These are phyloP conservation scores for Silvanus unidentatus DNA, from an alignment of 2,888 invertebrate species.

Conservation along the genomic window DNA sequence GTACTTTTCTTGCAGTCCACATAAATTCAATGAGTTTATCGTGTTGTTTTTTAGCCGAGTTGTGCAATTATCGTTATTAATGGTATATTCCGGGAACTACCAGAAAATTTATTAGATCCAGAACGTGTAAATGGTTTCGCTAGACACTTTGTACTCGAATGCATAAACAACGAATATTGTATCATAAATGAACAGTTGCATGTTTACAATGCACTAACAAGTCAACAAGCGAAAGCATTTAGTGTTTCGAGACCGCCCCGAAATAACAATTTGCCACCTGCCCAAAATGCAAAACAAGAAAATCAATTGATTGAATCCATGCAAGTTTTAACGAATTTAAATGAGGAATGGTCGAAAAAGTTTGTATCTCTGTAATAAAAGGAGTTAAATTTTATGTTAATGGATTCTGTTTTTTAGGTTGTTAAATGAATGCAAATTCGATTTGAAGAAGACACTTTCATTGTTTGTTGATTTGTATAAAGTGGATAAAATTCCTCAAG, in stretches of 20 bases:
- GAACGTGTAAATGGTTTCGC: slow-evolving; percentile 53
- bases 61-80: slow-evolving; percentile 54
- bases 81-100: slow-evolving; percentile 61
- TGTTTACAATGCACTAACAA: slow-evolving; percentile 48
- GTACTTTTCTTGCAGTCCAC: slow-evolving; percentile 49
- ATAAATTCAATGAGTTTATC: neutral
- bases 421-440: slow-evolving; percentile 59
- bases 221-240: slow-evolving; percentile 32
- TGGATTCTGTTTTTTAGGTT: slow-evolving; percentile 49
- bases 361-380: slow-evolving; percentile 14
- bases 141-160: slow-evolving; percentile 53
- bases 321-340: slow-evolving; percentile 33
- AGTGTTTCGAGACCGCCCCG: slow-evolving; percentile 23
- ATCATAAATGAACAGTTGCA: slow-evolving; percentile 64
- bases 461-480: slow-evolving; percentile 46
- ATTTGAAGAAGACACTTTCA: slow-evolving; percentile 51
- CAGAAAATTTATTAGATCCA: slow-evolving; percentile 38
- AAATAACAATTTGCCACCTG: slow-evolving; percentile 19
- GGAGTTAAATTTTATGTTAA: slow-evolving; percentile 2
- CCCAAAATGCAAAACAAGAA: slow-evolving; percentile 29
- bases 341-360: slow-evolving; percentile 38
- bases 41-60: slow-evolving; percentile 36
- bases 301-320: slow-evolving; percentile 31
- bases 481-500: slow-evolving; percentile 36
- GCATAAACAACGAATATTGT: slow-evolving; percentile 51